Evolutionary conservation across 2,888 invertebrate genomes (phyloP), one percentile per base, ranked within the genome.

Genomic region (Camptogramma bilineatum): DNA sequence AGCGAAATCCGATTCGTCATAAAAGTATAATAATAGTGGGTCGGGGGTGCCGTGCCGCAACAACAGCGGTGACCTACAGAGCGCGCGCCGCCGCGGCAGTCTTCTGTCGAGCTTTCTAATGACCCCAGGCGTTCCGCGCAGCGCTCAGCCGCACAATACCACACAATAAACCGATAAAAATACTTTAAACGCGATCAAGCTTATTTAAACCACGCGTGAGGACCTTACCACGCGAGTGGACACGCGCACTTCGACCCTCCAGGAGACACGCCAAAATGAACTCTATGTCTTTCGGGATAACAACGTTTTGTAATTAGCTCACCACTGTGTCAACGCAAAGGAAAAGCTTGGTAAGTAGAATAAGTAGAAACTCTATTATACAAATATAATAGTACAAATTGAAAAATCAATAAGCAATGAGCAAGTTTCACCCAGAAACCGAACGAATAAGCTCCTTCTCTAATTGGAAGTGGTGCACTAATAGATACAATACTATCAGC

Each of bases 11-110:
- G 89, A 92, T 91, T 90, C 90, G 90, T 93, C 92, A 93, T 93
- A 93, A 93, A 93, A 93, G 88, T 91, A 90, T 91, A 92, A 91
- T 91, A 91, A 91, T 91, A 91, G 92, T 90, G 88, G 91, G 89
- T 87, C 86, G 88, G 88, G 87, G 87, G 84, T 85, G 89, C 61
- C 65, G 47, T 65, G 65, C 90, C 91, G 91, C 91, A 91, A 88
- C 89, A 90, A 88, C 90, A 85, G 84, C 85, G 86, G 87, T 88
- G 91, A 90, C 91, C 91, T 88, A 82, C 83, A 76, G 75, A 82
- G 84, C 87, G 87, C 88, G 91, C 91, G 90, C 90, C 90, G 90
- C 87, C 88, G 89, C 92, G 92, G 90, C 93, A 93, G 93, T 93
- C 91, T 89, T 88, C 87, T 81, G 85, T 84, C 80, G 88, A 86